A percentile compares a stretch with the other conserved stretches of the same genome.
Conservation (phyloP, 1,140 invertebrate species). For the Cydia strobilella region DNA sequence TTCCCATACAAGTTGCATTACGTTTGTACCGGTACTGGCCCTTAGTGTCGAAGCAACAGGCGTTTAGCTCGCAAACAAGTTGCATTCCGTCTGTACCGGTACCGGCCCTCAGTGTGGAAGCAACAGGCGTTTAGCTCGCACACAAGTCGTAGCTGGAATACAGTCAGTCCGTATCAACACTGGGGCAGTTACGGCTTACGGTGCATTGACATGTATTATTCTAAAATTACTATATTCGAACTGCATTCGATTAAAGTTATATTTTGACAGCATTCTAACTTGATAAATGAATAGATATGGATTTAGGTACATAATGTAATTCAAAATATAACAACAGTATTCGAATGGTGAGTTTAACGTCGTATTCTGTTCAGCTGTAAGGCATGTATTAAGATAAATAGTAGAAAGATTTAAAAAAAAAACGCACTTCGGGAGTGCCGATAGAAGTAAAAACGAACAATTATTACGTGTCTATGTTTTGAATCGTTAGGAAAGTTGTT, state of each 20-base stretch:
- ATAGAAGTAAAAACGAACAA: too few species aligned
- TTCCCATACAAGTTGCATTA: too few species aligned
- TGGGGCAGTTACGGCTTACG: background rate
- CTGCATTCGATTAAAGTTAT: slow-evolving; percentile 1
- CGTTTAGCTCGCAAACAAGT: background rate
- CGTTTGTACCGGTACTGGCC: too few species aligned
- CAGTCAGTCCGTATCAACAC: background rate
- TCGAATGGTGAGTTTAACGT: background rate
- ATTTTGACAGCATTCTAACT: background rate
- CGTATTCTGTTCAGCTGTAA: background rate
- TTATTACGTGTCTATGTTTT: too few species aligned
- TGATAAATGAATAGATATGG: background rate
- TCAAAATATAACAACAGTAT: background rate
- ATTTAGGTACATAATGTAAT: background rate
- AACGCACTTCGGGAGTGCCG: too few species aligned
- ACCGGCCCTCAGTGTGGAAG: too few species aligned
- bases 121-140: background rate
- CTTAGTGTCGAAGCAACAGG: background rate
- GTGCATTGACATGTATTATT: background rate
- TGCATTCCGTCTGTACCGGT: too few species aligned
- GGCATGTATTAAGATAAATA: background rate
- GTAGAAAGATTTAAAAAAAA: too few species aligned
- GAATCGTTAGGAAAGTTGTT: too few species aligned
- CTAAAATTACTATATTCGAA: background rate
- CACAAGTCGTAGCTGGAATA: background rate